Evolutionary conservation across 2,797 vertebrate species (phyloP), one percentile per base, ranked within the genome.

Genomic region (Artibeus lituratus): DNA sequence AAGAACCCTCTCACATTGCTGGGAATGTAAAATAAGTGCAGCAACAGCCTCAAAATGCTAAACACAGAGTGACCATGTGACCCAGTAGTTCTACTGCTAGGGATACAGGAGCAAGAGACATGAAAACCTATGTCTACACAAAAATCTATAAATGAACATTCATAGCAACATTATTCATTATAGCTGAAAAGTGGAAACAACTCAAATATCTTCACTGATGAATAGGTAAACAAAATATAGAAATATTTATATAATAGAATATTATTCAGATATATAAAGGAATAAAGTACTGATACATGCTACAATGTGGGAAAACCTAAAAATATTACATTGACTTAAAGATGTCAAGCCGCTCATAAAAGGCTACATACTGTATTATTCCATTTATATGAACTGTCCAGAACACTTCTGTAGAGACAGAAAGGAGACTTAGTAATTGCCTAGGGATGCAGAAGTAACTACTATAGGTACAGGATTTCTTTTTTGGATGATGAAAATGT

Each of bases 281-380:
- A 91, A 57, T 81, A 42, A 93, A 94, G 24, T 59, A 88, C 16
- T 51, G 15, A 93, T 44, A 67, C 26, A 55, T 37, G n/a, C 73
- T 87, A 59, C 57, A 69, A 42, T 77, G 53, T 47, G 10, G 24
- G 21, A 55, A n/a, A 96, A 51, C 9, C 57, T 74, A 78, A 85
- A 85, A 92, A 89, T 51, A 72, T 35, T 81, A 87, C 0, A 37
- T 67, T 95, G 87, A 80, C 65, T 90, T 59, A 90, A 87, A 86
- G 67, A 91, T 87, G 83, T 92, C 72, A 94, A 87, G 72, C 42
- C 76, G 74, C 32, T 55, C n/a, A 85, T 19, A 81, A 74, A 87
- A 86, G 44, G 26, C 7, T 32, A 90, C 6, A 51, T 42, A 44
- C 35, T 87, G 10, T 32, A 67, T 55, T 81, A 87, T 18, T 84